Conservation (phyloP, 2,888 invertebrate species). For the Thereva unica region DNA sequence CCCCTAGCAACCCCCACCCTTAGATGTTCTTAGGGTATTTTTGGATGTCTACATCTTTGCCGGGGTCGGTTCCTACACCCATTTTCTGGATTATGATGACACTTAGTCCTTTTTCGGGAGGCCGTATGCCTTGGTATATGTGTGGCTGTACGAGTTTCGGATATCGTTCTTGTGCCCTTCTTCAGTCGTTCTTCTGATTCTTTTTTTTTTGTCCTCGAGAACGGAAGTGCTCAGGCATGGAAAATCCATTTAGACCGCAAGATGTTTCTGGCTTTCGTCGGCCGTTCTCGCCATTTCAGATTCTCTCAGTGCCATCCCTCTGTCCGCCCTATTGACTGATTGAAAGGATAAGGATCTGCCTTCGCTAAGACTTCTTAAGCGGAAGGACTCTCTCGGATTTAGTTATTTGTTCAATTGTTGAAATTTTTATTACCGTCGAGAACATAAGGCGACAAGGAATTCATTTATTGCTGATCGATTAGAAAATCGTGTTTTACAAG, state of each 20-base stretch:
- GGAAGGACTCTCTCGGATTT: slow-evolving; percentile 7
- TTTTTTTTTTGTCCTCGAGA: slow-evolving; percentile 23
- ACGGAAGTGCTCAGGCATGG: slow-evolving; percentile 34
- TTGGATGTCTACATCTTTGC: slow-evolving; percentile 15
- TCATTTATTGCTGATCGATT: too few relatives aligned
- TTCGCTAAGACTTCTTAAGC: slow-evolving; percentile 3
- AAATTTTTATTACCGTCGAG: slow-evolving; percentile 17
- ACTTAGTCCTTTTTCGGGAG: slow-evolving; percentile 21
- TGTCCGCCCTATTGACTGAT: slow-evolving; percentile 11
- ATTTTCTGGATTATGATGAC: slow-evolving; percentile 32
- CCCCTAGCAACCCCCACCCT: not conserved
- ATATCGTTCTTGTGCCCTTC: not conserved
- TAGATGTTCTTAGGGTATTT: slow-evolving; percentile 13
- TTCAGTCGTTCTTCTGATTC: not conserved
- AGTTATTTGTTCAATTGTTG: slow-evolving; percentile 29
- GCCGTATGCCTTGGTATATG: not conserved
- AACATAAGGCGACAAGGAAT: too few relatives aligned
- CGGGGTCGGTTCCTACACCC: slow-evolving; percentile 18
- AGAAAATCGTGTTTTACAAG: too few relatives aligned
- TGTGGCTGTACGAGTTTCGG: not conserved
- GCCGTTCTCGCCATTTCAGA: not conserved
- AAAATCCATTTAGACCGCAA: slow-evolving; percentile 41
- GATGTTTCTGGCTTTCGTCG: slow-evolving; percentile 34
- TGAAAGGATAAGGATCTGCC: slow-evolving; percentile 22
- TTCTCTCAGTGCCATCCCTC: not conserved